phyloP scores from a whole-genome alignment of 2,888 invertebrate species.

The Lutraria lutraria region DNA sequence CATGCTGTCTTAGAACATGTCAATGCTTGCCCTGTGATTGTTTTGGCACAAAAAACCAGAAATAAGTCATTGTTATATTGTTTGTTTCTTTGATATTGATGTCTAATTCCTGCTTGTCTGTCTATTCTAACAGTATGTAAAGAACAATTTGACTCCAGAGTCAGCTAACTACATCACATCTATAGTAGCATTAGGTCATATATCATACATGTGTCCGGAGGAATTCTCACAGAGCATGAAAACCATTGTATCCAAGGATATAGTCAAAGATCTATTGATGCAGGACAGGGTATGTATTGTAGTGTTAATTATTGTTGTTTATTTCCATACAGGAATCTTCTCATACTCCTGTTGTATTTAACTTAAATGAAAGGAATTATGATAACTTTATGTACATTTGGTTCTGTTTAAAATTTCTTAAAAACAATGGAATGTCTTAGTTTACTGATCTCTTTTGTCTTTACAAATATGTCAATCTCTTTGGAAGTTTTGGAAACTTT shows the following conservation, averaged over 20 bases:
- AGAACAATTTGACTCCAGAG: slow-evolving; percentile 89
- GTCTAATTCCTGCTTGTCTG: background rate
- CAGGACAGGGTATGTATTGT: slow-evolving; percentile 86
- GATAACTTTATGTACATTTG: too few relatives aligned
- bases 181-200: slow-evolving; percentile 97
- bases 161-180: slow-evolving; percentile 94
- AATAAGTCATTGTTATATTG: background rate
- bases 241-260: slow-evolving; percentile 95
- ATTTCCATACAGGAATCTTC: too few relatives aligned
- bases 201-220: slow-evolving; percentile 96
- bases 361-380: too few relatives aligned
- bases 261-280: slow-evolving; percentile 97
- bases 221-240: slow-evolving; percentile 96
- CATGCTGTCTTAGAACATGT: background rate
- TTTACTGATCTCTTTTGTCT: too few relatives aligned
- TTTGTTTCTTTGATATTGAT: background rate
- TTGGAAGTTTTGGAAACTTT: too few relatives aligned
- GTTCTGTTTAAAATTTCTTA: too few relatives aligned
- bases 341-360: too few relatives aligned
- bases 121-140: slow-evolving; percentile 81
- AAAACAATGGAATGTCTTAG: too few relatives aligned
- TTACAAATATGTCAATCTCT: too few relatives aligned
- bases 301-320: background rate
- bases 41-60: background rate
- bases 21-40: background rate